A percentile compares a stretch with the other conserved stretches of the same genome.
Evolutionary conservation across 2,113 vertebrate genomes (phyloP).

Genomic region (Oplegnathus fasciatus): DNA sequence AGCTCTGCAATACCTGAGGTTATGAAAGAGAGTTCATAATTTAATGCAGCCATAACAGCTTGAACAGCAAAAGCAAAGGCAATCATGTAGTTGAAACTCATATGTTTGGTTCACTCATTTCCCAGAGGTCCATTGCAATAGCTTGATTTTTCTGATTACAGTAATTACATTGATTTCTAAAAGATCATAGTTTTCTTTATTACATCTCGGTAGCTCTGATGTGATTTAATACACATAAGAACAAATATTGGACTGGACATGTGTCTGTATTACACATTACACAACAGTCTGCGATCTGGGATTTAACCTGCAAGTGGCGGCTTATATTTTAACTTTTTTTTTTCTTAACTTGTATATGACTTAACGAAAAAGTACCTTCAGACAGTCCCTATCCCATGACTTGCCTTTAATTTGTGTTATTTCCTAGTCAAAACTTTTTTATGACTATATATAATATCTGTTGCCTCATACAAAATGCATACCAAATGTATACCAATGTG

Average conservation of each 20-base stretch:
- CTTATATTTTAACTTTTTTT: neutral
- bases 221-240: constrained; percentile 53
- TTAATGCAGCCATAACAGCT: constrained; percentile 72
- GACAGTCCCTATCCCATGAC: neutral
- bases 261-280: constrained; percentile 60
- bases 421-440: neutral
- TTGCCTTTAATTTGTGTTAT: neutral
- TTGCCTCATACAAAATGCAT: constrained; percentile 1
- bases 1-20: constrained; percentile 73
- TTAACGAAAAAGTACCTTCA: constrained; percentile 1
- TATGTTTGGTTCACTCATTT: constrained; percentile 57
- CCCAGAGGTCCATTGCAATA: constrained; percentile 65
- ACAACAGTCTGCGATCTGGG: constrained; percentile 17
- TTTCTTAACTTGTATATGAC: neutral
- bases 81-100: constrained; percentile 63
- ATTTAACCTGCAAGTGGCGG: constrained; percentile 15
- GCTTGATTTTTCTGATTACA: constrained; percentile 72
- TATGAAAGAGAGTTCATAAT: constrained; percentile 73
- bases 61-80: constrained; percentile 70
- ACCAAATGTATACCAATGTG: neutral
- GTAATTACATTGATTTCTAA: constrained; percentile 72
- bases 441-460: neutral
- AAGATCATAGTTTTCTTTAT: constrained; percentile 64
- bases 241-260: constrained; percentile 47
- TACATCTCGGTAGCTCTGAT: constrained; percentile 45